Base-by-base conservation (phyloP, 2,113 vertebrate genomes). In the Pangasianodon gigas region DNA sequence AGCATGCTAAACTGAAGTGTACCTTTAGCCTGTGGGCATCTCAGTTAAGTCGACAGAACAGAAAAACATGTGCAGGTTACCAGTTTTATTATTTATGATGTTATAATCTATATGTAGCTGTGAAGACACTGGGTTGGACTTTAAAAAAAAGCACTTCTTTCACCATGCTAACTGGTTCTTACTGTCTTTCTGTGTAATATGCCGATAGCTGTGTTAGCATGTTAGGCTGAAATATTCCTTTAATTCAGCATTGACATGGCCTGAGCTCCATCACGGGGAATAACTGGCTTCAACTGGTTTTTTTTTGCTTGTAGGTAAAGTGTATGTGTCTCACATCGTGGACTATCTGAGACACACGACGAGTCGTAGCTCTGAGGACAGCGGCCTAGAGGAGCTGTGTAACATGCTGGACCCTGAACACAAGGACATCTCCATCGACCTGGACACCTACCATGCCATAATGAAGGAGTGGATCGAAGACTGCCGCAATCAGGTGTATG, bases 401-500 rank as follows among this genome's bases (percentile, higher is more conserved):
- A 96, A 96, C 92, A 96, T 97, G 96, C 95, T 99, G 44, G 98
- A 98, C 88, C 97, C 97, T 0, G 97, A 98, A 3, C 96, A 94
- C 82, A 96, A 95, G 88, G 97, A 97, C 0, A 91, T 97, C 3
- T 97, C 95, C 9, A 93, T 98, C 52, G 97, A 98, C 91, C 94
- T 98, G 93, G 95, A 96, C 92, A 97, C 97, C 0, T 98, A 97
- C 41, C 97, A 96, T 0, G 95, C 96, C 0, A 65, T 97, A 89
- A 96, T 98, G 97, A 97, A 93, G 91, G 97, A 98, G 92, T 98
- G 97, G 98, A 96, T 97, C 0, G 96, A 97, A 18, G 96, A 95
- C 92, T 95, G 95, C 54, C 95, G 96, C 86, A 97, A 93, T 77
- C 97, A 96, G 86, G 79, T 96, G 98, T 98, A 95, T 21, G 69